These are phyloP conservation scores for Choristoneura fumiferana DNA, from an alignment of 1,140 invertebrate genomes.

Conservation along the genomic window DNA sequence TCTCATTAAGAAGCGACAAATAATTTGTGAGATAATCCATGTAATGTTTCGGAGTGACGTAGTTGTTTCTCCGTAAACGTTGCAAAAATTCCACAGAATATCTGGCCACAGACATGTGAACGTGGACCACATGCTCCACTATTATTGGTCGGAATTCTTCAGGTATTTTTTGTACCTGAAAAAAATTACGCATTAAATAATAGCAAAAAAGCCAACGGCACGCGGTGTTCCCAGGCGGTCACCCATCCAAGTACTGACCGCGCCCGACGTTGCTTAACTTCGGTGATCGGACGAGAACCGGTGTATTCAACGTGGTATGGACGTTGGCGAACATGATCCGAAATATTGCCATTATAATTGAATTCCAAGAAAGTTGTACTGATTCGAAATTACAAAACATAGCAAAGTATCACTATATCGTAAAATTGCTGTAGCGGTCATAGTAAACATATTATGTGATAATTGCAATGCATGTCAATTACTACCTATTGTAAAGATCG, in stretches of 20 bases:
- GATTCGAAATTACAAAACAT: no score
- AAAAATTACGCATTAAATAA: background rate
- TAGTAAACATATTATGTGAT: no score
- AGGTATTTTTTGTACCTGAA: slow-evolving; percentile 81
- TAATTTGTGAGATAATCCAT: slow-evolving; percentile 91
- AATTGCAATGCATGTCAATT: no score
- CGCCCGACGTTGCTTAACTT: background rate
- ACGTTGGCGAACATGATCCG: background rate
- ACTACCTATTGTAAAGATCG: no score
- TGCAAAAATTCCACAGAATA: slow-evolving; percentile 87
- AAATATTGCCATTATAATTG: no score
- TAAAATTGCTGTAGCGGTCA: no score
- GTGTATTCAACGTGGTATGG: background rate
- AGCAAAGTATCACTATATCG: no score
- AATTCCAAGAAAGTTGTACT: no score
- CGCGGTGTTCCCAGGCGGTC: background rate
- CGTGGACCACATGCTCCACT: slow-evolving; percentile 90
- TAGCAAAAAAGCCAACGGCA: background rate
- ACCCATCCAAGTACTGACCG: background rate
- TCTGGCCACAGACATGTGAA: slow-evolving; percentile 85
- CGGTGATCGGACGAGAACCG: background rate
- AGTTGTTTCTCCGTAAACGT: slow-evolving; percentile 87
- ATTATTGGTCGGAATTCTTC: slow-evolving; percentile 83
- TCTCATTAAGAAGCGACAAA: slow-evolving; percentile 84
- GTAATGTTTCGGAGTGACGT: slow-evolving; percentile 94